Evolutionary conservation across 2,797 vertebrate species (phyloP).

Genomic region (Remorina albescens): DNA sequence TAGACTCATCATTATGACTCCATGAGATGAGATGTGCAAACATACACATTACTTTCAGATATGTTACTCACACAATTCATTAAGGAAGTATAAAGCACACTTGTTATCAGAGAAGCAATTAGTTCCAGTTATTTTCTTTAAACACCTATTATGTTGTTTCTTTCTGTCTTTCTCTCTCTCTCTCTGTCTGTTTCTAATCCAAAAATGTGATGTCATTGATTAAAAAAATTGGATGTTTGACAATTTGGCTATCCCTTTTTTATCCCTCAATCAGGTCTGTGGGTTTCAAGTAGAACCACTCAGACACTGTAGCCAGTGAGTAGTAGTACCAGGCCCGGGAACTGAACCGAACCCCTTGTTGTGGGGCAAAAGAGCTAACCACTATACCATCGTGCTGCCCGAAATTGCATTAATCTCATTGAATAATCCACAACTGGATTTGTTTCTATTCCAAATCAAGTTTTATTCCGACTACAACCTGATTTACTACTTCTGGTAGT

Average conservation of each 20-base stretch:
- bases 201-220: too few relatives aligned
- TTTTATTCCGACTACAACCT: too few relatives aligned
- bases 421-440: background rate
- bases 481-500: background rate
- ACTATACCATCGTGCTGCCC: too few relatives aligned
- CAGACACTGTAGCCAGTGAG: background rate
- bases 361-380: too few relatives aligned
- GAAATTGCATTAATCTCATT: background rate
- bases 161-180: background rate
- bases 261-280: background rate
- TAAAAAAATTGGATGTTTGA: background rate
- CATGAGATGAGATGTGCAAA: too few relatives aligned
- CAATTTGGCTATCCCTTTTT: too few relatives aligned
- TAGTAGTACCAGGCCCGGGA: too few relatives aligned
- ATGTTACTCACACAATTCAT: slow-evolving; percentile 5
- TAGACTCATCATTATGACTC: too few relatives aligned
- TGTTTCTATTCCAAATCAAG: too few relatives aligned
- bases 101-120: slow-evolving; percentile 8
- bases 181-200: too few relatives aligned
- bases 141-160: background rate
- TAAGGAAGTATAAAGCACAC: background rate
- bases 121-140: slow-evolving; percentile 28
- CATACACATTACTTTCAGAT: too few relatives aligned
- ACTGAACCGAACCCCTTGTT: too few relatives aligned
- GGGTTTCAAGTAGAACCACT: background rate